phyloP scores from a whole-genome alignment of 2,113 vertebrate genomes.

The Cryptomyrus ogoouensis region DNA sequence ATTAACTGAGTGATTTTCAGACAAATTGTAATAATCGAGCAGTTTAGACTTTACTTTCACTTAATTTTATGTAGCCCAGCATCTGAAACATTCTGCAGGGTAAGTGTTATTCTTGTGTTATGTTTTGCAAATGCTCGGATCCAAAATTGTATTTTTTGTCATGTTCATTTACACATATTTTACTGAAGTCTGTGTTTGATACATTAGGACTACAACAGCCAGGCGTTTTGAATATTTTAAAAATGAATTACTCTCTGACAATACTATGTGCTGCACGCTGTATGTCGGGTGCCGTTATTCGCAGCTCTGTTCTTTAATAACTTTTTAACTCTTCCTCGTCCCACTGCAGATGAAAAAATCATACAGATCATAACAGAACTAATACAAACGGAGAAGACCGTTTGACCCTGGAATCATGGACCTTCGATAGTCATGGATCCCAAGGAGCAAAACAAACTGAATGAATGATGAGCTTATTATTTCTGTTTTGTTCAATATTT shows the following conservation, averaged over 20 bases:
- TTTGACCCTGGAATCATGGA: slow-evolving; percentile 28
- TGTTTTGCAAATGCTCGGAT: not conserved
- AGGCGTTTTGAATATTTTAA: not conserved
- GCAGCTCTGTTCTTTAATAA: not conserved
- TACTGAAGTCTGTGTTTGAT: not conserved
- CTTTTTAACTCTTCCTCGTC: not conserved
- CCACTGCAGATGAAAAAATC: slow-evolving; percentile 73
- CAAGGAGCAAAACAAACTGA: not conserved
- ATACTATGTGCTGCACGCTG: not conserved
- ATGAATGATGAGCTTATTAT: not conserved
- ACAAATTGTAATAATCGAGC: not conserved
- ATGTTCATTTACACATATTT: not conserved
- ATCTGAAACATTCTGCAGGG: not conserved
- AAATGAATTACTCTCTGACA: not conserved
- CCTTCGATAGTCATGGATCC: not conserved
- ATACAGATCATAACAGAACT: slow-evolving; percentile 84
- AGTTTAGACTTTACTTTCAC: not conserved
- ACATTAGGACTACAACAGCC: not conserved
- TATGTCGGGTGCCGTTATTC: not conserved
- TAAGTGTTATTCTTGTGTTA: not conserved
- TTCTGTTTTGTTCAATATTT: not conserved
- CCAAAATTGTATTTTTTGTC: not conserved
- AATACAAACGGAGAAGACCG: slow-evolving; percentile 72
- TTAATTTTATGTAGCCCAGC: not conserved
- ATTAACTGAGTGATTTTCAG: not conserved